Evolutionary conservation across 2,888 invertebrate genomes (phyloP), one percentile per base, ranked within the genome.

Genomic region (Hymenopus coronatus): DNA sequence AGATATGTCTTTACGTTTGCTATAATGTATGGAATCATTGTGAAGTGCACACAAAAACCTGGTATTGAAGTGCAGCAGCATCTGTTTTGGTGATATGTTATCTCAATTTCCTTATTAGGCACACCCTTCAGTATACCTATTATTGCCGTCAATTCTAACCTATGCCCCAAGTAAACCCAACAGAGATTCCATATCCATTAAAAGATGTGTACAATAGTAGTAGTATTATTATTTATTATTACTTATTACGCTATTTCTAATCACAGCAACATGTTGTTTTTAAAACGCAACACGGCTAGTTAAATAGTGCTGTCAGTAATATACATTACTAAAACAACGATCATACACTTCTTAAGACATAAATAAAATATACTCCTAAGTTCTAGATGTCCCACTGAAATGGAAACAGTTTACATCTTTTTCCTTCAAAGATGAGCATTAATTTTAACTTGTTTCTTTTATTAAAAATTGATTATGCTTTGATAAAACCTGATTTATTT

Each of bases 281-380:
- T 88, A 46, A 84, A 84, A 70, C 40, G 83, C 85, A 87, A 89
- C 89, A 88, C 87, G 88, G 87, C 90, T 88, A 86, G 84, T 54
- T 85, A 84, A 84, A 88, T 84, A 88, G 88, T 88, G 89, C 89
- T 89, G 89, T 89, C 46, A 88, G 54, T 88, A 46, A 88, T 84
- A 89, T 84, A 88, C 82, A n/a, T 89, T 89, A 28, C 90, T 90
- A 89, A 90, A 89, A 90, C 90, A 90, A 90, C 89, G 89, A 85
- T 89, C 40, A 89, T 90, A 89, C 89, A 90, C 83, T 89, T 87
- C 89, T 89, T 89, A 40, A 87, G 89, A 90, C 90, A 89, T 88
- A 89, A 90, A 89, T 89, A 90, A 90, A 89, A 83, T 89, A 88
- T 85, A 54, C 83, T 84, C 33, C 40, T 84, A 85, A 89, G 30